Evolutionary conservation across 2,797 vertebrate genomes (phyloP).

Genomic region (Luscinia luscinia): DNA sequence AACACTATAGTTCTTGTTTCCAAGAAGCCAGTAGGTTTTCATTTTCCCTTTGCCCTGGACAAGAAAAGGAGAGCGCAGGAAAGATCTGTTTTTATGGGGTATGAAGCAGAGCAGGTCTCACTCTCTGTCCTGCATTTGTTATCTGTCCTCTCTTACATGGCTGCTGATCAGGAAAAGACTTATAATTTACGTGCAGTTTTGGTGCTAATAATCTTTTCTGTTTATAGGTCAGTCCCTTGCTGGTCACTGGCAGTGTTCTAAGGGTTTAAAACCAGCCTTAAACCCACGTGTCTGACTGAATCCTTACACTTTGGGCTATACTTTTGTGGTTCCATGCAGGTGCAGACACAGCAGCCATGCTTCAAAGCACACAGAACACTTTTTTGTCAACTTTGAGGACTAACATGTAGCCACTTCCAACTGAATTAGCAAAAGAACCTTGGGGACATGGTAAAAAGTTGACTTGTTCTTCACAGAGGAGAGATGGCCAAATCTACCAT

Average conservation of each 20-base stretch:
- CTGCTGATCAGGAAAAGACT: neutral
- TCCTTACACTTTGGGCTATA: neutral
- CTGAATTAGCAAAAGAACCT: neutral
- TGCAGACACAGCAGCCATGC: neutral
- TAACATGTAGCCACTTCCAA: neutral
- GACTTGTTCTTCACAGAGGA: neutral
- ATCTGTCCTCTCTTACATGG: neutral
- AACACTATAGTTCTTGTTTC: constrained; percentile 89
- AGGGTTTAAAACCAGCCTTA: neutral
- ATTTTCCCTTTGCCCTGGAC: constrained; percentile 88
- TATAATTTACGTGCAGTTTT: neutral
- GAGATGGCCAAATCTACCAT: neutral
- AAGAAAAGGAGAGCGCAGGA: neutral
- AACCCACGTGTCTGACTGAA: neutral
- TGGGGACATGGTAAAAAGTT: neutral
- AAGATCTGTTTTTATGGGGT: neutral
- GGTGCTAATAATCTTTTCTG: neutral
- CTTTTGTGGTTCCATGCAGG: neutral
- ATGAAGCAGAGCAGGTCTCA: neutral
- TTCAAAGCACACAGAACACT: neutral
- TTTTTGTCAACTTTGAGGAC: rapidly evolving
- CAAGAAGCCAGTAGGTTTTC: constrained; percentile 90
- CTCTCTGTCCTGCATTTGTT: neutral
- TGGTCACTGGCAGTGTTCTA: neutral
- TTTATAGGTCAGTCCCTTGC: neutral